These are phyloP conservation scores for Alcedo quadribrachys DNA, from an alignment of 2,797 vertebrate species.

Conservation along the genomic window DNA sequence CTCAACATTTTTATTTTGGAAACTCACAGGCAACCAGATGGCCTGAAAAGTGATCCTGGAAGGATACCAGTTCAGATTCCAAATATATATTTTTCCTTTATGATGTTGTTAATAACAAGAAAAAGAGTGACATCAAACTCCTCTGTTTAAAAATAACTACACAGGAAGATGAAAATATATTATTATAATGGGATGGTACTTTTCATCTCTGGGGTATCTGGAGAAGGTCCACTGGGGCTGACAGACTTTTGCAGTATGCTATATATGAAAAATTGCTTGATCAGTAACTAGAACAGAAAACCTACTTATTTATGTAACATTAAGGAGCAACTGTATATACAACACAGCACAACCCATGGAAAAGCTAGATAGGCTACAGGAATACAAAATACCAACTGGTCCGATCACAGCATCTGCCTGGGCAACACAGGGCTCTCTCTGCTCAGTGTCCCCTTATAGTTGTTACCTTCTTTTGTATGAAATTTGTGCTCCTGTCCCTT, in stretches of 20 bases:
- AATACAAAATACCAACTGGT: neutral
- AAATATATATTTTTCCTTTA: neutral
- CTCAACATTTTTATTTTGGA: neutral
- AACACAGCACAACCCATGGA: neutral
- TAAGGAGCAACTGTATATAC: neutral
- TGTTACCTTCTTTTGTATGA: neutral
- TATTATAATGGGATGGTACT: neutral
- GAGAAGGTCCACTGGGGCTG: neutral
- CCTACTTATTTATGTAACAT: neutral
- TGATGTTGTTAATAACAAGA: neutral
- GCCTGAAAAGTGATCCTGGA: neutral
- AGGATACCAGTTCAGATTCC: neutral
- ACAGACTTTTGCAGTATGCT: neutral
- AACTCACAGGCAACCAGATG: neutral
- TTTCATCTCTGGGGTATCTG: neutral
- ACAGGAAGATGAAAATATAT: neutral
- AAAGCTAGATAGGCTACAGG: neutral
- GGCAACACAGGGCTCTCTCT: neutral
- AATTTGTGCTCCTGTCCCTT: neutral
- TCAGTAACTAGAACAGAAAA: neutral
- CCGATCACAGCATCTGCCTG: neutral
- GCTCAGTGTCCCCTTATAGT: neutral
- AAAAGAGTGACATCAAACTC: neutral
- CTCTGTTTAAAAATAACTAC: slow-evolving; percentile 1
- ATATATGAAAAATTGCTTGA: neutral